Base-by-base conservation (phyloP, 2,113 vertebrate species). In the Amblyopsis rosae region DNA sequence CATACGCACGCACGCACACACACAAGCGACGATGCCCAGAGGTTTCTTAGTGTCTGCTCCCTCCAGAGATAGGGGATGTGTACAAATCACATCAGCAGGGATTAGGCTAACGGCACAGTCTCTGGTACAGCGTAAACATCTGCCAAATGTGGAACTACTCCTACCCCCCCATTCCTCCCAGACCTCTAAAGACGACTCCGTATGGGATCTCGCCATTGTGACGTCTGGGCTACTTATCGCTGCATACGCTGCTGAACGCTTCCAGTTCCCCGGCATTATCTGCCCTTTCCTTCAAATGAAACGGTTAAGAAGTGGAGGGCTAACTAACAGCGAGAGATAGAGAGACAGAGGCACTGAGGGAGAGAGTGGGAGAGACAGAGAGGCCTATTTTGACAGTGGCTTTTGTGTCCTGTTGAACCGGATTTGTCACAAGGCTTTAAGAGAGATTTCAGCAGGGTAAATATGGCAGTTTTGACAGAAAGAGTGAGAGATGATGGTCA, bases 31-130 rank as follows among this genome's bases (percentile, higher is more conserved):
- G 26, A 26, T 26, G 26, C 26, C 26, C 64, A 65, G 72, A 75
- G 86, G 79, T 77, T 17, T 86, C 81, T 64, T 67, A 72, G 73
- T 87, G 83, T 84, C 90, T 80, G 86, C 88, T 87, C 87, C 87
- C 89, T 90, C 89, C 88, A 82, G 88, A 91, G 90, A 92, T 91
- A 90, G 86, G 84, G 85, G 85, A 85, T 86, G 90, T 88, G 89
- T 91, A 92, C 90, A 93, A 94, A 94, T 92, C 92, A 92, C 93
- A 93, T 92, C 91, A 94, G 80, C 76, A 82, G 89, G 91, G 91
- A 94, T 94, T 93, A 94, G 90, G 87, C 89, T 87, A 90, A 92
- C 87, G 85, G 88, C 93, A 84, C 65, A 88, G 91, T 87, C 89
- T 88, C 83, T 86, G 88, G 81, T 86, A 87, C 81, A 86, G 87